phyloP scores from a whole-genome alignment of 2,113 vertebrate genomes.

The Sialia sialis region DNA sequence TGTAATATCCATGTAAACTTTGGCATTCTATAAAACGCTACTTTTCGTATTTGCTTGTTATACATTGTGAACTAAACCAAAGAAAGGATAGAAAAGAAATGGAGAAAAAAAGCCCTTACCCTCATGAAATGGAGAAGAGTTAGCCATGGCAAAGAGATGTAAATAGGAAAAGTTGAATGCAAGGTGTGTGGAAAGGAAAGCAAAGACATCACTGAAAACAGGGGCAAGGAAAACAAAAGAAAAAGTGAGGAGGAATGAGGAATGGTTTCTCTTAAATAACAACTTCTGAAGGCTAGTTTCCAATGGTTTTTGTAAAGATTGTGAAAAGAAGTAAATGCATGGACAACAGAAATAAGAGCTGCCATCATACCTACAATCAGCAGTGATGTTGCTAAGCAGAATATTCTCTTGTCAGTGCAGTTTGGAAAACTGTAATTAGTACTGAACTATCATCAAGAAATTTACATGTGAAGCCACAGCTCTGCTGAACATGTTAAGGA shows the following conservation, averaged over 20 bases:
- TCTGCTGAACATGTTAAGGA: not conserved
- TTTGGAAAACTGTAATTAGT: not conserved
- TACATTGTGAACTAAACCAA: not conserved
- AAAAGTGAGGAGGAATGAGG: constrained; percentile 47
- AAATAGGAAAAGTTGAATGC: constrained; percentile 67
- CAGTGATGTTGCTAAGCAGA: not conserved
- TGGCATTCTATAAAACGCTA: not conserved
- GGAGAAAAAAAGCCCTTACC: constrained; percentile 35
- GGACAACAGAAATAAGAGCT: not conserved
- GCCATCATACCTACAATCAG: not conserved
- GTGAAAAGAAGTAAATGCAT: not conserved
- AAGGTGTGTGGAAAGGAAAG: constrained; percentile 67
- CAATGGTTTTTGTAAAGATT: not conserved
- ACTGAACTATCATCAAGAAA: not conserved
- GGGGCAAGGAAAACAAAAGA: constrained; percentile 58
- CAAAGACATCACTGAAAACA: constrained; percentile 67
- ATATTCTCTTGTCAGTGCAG: not conserved
- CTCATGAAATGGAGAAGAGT: constrained; percentile 70
- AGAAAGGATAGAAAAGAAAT: constrained; percentile 39
- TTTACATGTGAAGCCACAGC: not conserved
- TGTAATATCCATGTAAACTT: not conserved
- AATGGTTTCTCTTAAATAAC: constrained; percentile 4
- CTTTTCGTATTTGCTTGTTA: not conserved
- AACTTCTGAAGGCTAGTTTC: not conserved
- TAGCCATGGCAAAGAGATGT: constrained; percentile 67